Evolutionary conservation across 2,888 invertebrate genomes (phyloP).

Genomic region (Melanargia galathea): DNA sequence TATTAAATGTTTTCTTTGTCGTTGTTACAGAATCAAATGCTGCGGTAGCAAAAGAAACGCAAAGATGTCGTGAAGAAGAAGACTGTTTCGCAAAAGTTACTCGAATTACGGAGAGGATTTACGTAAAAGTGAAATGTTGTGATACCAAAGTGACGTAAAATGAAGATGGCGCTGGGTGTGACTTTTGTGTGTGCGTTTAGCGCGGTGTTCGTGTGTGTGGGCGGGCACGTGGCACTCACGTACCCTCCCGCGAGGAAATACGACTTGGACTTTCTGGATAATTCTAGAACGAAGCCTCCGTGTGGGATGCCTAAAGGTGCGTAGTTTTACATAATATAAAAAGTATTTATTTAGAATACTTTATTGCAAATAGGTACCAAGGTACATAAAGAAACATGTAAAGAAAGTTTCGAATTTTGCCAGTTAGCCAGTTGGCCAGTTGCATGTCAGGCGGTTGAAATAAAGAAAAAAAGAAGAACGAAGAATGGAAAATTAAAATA

Average conservation of each 20-base stretch:
- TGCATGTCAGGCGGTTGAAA: too few species aligned
- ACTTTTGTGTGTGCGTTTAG: constrained; percentile 52
- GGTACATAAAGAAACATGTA: too few species aligned
- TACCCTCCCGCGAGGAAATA: constrained; percentile 94
- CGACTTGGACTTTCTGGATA: constrained; percentile 96
- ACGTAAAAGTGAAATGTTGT: constrained; percentile 34
- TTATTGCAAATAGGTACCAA: too few species aligned
- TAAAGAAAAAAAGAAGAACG: too few species aligned
- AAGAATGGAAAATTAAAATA: too few species aligned
- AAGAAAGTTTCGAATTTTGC: too few species aligned
- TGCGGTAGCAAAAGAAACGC: not conserved
- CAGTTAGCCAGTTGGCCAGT: too few species aligned
- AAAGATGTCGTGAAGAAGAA: constrained; percentile 27
- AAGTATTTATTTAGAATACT: not conserved
- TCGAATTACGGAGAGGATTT: constrained; percentile 10
- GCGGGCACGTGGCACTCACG: constrained; percentile 91
- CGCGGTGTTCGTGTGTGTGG: constrained; percentile 56
- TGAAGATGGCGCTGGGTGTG: constrained; percentile 58
- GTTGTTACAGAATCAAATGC: constrained; percentile 23
- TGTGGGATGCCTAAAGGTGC: constrained; percentile 98
- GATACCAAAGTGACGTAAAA: constrained; percentile 35
- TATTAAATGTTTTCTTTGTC: too few species aligned
- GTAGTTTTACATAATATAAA: constrained; percentile 44
- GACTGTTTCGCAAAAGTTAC: not conserved
- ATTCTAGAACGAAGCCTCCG: constrained; percentile 92